Evolutionary conservation across 2,888 invertebrate genomes (phyloP).

Genomic region (Drosophila subquinaria): DNA sequence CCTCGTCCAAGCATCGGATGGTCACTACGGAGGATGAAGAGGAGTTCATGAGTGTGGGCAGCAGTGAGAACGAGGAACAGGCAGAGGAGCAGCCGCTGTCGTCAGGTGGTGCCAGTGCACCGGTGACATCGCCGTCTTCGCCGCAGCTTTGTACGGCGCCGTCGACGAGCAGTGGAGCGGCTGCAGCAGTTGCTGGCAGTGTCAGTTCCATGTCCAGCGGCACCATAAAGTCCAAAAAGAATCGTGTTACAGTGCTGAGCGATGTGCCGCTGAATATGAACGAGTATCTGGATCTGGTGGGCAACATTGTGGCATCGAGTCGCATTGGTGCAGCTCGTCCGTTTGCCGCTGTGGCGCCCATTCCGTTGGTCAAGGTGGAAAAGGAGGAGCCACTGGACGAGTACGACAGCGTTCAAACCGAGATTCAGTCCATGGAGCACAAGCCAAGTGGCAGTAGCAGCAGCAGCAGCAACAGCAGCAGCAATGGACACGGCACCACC

Average conservation of each 20-base stretch:
- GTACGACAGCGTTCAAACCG: constrained; percentile 54
- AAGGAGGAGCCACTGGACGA: constrained; percentile 83
- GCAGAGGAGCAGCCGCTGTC: constrained; percentile 23
- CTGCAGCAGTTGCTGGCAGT: constrained; percentile 1
- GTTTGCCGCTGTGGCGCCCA: constrained; percentile 70
- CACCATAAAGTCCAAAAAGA: constrained; percentile 72
- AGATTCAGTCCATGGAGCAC: constrained; percentile 36
- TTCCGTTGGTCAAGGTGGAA: constrained; percentile 83
- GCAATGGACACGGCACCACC: constrained; percentile 80
- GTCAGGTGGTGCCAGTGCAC: constrained; percentile 11
- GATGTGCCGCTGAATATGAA: constrained; percentile 85
- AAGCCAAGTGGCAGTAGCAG: constrained; percentile 46
- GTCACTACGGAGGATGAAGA: constrained; percentile 59
- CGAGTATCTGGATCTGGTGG: constrained; percentile 84
- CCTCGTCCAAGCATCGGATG: constrained; percentile 37
- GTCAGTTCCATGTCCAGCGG: constrained; percentile 38
- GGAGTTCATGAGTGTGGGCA: constrained; percentile 76
- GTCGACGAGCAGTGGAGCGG: constrained; percentile 62
- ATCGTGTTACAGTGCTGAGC: constrained; percentile 84
- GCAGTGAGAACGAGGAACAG: constrained; percentile 64
- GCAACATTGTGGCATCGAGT: constrained; percentile 85
- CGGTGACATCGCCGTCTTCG: constrained; percentile 1
- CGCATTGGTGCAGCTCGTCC: constrained; percentile 79
- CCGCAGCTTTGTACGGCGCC: constrained; percentile 51
- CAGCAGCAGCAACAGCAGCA: constrained; percentile 41